Conservation (phyloP, 2,888 invertebrate species). For the Pilophorus perplexus region DNA sequence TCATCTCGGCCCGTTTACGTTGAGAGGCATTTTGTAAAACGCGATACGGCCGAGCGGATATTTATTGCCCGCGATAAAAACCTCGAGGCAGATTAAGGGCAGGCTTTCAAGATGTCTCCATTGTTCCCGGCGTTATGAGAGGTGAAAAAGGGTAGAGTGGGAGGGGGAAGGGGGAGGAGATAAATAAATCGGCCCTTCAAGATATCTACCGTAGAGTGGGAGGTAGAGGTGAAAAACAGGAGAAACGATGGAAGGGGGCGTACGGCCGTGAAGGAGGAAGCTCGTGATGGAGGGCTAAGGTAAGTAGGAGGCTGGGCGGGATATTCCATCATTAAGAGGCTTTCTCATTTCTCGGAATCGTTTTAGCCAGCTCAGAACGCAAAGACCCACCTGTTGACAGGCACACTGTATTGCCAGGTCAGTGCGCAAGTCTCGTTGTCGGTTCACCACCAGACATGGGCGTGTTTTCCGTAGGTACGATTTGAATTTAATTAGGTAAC, state of each 20-base stretch:
- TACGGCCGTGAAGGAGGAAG: background rate
- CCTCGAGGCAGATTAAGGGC: background rate
- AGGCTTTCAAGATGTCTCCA: constrained; percentile 7
- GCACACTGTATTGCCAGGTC: no score
- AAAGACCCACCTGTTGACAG: constrained; percentile 13
- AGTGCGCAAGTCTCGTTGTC: no score
- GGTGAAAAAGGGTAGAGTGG: no score
- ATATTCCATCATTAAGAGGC: constrained; percentile 16
- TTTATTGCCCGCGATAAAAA: constrained; percentile 8
- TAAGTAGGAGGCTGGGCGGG: no score
- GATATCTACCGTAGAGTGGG: no score
- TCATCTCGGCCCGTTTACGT: background rate
- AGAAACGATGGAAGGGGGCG: background rate
- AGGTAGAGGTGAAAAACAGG: no score
- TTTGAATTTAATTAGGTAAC: no score
- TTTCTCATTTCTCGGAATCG: constrained; percentile 9
- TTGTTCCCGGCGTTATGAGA: constrained; percentile 2
- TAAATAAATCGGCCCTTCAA: constrained; percentile 11
- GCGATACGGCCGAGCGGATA: constrained; percentile 1
- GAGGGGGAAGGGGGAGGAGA: background rate
- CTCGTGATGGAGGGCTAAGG: constrained; percentile 1
- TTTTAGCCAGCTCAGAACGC: background rate
- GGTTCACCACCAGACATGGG: no score
- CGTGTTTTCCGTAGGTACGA: no score
- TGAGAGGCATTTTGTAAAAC: constrained; percentile 4